A percentile compares a stretch with the other conserved stretches of the same genome.
These are phyloP conservation scores for Liposcelis brunnea DNA, from an alignment of 2,888 invertebrate genomes.

Conservation along the genomic window DNA sequence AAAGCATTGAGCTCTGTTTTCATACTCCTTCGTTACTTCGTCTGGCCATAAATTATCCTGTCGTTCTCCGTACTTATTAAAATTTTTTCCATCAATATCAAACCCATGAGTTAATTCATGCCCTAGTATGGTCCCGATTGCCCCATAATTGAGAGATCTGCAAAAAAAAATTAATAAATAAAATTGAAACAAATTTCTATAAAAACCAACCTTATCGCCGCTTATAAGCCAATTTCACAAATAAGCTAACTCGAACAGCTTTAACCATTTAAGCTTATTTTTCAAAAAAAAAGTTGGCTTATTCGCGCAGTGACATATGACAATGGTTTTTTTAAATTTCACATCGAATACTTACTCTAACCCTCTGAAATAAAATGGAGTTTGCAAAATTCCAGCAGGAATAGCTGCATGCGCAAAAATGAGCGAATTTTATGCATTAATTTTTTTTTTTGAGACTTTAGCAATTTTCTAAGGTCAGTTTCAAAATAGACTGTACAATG, in stretches of 20 bases:
- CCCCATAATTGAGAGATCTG: constrained; percentile 68
- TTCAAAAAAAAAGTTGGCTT: too few relatives aligned
- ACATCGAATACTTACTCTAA: constrained; percentile 47
- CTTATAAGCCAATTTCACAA: too few relatives aligned
- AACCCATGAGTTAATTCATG: constrained; percentile 49
- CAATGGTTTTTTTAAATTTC: too few relatives aligned
- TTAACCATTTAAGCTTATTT: too few relatives aligned
- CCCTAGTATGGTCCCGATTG: constrained; percentile 59
- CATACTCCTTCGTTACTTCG: constrained; percentile 53
- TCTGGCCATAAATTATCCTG: constrained; percentile 63
- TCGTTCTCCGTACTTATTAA: background rate
- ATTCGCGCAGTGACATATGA: too few relatives aligned
- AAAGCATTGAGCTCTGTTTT: constrained; percentile 64
- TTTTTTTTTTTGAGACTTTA: too few relatives aligned
- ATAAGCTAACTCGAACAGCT: too few relatives aligned
- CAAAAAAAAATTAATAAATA: constrained; percentile 20
- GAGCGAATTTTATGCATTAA: too few relatives aligned
- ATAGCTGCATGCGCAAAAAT: constrained; percentile 43
- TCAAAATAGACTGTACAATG: too few relatives aligned
- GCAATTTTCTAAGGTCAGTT: too few relatives aligned
- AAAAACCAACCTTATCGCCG: background rate
- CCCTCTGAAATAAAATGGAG: constrained; percentile 70
- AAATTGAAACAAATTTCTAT: constrained; percentile 8
- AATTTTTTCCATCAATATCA: constrained; percentile 31
- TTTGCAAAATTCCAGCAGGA: constrained; percentile 66